Evolutionary conservation across 2,888 invertebrate species (phyloP).

Genomic region (Tachina lurida): DNA sequence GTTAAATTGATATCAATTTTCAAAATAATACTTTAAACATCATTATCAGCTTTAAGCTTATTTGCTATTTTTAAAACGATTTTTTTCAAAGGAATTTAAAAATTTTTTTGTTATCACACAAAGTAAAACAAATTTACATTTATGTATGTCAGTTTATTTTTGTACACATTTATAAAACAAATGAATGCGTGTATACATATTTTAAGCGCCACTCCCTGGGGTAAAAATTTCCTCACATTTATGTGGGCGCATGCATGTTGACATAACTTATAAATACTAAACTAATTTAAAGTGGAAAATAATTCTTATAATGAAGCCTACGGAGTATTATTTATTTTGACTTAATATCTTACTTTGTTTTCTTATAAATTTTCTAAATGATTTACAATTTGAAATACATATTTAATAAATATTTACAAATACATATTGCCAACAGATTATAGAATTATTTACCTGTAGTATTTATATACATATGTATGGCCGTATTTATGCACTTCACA

Average conservation of each 20-base stretch:
- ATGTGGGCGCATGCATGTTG: neutral
- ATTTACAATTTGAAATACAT: neutral
- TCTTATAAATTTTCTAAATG: neutral
- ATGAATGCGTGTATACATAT: constrained; percentile 26
- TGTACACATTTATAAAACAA: constrained; percentile 33
- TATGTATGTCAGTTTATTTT: constrained; percentile 59
- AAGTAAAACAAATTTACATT: constrained; percentile 3
- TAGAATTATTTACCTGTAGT: neutral
- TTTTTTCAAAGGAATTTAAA: no score
- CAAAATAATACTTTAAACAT: neutral
- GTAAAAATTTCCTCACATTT: constrained; percentile 10
- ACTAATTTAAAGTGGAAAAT: constrained; percentile 19
- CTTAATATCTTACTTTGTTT: neutral
- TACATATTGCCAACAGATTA: neutral
- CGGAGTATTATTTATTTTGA: neutral
- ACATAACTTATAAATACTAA: constrained; percentile 45
- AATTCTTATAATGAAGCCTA: neutral
- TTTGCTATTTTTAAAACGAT: neutral
- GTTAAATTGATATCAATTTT: neutral
- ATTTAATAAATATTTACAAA: neutral
- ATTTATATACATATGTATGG: neutral
- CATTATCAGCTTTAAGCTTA: neutral
- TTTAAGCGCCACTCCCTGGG: constrained; percentile 65
- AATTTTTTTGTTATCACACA: neutral
- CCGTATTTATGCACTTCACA: no score